Percentiles rank a stretch among this genome's conserved stretches.
phyloP scores from a whole-genome alignment of 2,797 vertebrate genomes.

The Argyrosomus regius region DNA sequence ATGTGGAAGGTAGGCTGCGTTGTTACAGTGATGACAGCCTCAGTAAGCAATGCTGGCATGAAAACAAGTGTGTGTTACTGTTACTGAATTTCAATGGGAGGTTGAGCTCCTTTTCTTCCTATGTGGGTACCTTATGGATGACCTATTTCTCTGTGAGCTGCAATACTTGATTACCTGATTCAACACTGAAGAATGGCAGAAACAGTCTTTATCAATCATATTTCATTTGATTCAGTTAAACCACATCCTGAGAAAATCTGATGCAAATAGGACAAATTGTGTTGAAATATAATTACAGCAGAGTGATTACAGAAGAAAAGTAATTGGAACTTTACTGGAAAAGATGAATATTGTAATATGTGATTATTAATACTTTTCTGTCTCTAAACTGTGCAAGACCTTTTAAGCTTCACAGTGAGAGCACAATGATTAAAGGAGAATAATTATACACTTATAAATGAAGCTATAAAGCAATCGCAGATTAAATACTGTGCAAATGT shows the following conservation, averaged over 20 bases:
- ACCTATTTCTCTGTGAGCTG: constrained; percentile 51
- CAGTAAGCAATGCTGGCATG: constrained; percentile 54
- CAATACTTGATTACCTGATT: constrained; percentile 20
- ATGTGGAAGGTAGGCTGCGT: constrained; percentile 51
- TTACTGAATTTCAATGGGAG: constrained; percentile 54
- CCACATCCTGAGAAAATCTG: background rate
- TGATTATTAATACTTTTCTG: constrained; percentile 1
- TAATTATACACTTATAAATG: constrained; percentile 12
- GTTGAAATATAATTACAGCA: constrained; percentile 1
- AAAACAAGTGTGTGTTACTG: constrained; percentile 49
- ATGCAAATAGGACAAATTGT: background rate
- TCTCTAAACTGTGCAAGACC: background rate
- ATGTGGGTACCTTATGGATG: constrained; percentile 34
- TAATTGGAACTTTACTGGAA: background rate
- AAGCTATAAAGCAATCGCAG: constrained; percentile 3
- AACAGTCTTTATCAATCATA: background rate
- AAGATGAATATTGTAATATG: background rate
- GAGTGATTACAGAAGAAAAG: constrained; percentile 9
- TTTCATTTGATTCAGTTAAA: background rate
- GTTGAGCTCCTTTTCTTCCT: constrained; percentile 32
- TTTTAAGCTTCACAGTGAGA: constrained; percentile 18
- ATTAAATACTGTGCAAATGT: constrained; percentile 30
- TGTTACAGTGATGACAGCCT: constrained; percentile 62
- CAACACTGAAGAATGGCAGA: background rate
- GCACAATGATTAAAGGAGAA: constrained; percentile 16